These are phyloP conservation scores for Parnassius smintheus DNA, from an alignment of 2,888 invertebrate genomes.

Conservation along the genomic window DNA sequence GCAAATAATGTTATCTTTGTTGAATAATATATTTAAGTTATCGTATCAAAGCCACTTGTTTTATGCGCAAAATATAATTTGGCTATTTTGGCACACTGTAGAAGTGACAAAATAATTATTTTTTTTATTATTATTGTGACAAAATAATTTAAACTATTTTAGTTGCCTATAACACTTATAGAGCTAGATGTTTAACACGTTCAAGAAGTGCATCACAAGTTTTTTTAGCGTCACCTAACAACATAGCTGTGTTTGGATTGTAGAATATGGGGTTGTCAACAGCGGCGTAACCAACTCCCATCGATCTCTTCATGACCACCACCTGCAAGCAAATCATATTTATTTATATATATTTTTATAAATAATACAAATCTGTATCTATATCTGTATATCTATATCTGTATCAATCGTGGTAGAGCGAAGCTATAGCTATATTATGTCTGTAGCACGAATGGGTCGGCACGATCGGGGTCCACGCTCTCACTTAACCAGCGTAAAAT, in stretches of 20 bases:
- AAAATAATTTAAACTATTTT: no score
- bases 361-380: no score
- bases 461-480: no score
- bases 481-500: no score
- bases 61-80: not conserved
- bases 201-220: constrained; percentile 91
- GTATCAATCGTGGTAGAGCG: no score
- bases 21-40: not conserved
- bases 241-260: constrained; percentile 92
- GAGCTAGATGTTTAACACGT: constrained; percentile 78
- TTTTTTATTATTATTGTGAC: no score
- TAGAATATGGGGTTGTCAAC: constrained; percentile 97
- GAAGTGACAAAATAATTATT: no score
- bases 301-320: constrained; percentile 93
- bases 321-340: constrained; percentile 76
- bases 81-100: not conserved
- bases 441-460: no score
- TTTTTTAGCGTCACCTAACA: constrained; percentile 95
- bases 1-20: not conserved
- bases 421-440: no score
- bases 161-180: constrained; percentile 35
- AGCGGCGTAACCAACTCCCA: constrained; percentile 94
- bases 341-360: no score
- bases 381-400: no score
- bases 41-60: not conserved